Percentiles rank a stretch among this genome's conserved stretches.
Conservation (phyloP, 2,888 invertebrate species). For the Lasioglossum figueresi region DNA sequence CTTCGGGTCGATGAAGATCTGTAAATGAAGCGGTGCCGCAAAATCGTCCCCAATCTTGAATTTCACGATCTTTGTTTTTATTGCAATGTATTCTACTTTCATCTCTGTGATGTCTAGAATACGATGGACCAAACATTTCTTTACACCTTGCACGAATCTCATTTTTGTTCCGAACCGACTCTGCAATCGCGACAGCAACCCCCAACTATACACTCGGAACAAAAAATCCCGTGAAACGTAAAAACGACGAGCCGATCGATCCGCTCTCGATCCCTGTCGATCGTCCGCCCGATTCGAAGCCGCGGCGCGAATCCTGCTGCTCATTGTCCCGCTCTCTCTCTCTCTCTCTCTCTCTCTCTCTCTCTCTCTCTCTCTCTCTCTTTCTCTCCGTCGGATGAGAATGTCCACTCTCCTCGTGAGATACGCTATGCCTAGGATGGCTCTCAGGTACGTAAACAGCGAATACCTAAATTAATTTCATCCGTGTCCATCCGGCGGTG, state of each 20-base stretch:
- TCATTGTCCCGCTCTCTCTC: slow-evolving; percentile 19
- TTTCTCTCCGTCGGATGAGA: slow-evolving; percentile 24
- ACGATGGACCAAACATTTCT: no score
- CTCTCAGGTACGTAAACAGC: slow-evolving; percentile 72
- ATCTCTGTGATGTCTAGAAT: no score
- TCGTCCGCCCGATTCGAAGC: neutral
- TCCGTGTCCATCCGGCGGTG: slow-evolving; percentile 42
- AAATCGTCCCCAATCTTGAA: no score
- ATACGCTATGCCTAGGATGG: slow-evolving; percentile 59
- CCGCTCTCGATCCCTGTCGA: neutral
- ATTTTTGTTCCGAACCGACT: neutral
- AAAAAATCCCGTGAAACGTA: neutral
- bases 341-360: neutral
- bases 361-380: neutral
- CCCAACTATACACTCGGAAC: neutral
- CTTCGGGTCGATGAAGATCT: no score
- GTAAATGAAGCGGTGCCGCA: no score
- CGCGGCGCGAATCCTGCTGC: slow-evolving; percentile 16
- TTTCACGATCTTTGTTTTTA: no score
- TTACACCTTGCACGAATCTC: no score
- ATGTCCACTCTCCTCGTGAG: slow-evolving; percentile 49
- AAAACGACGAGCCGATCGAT: slow-evolving; percentile 9
- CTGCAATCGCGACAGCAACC: neutral
- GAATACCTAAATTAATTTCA: slow-evolving; percentile 63
- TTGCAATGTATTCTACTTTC: no score